Percentiles rank a stretch among this genome's conserved stretches.
Evolutionary conservation across 2,113 vertebrate genomes (phyloP).

Genomic region (Hydrochoerus hydrochaeris): DNA sequence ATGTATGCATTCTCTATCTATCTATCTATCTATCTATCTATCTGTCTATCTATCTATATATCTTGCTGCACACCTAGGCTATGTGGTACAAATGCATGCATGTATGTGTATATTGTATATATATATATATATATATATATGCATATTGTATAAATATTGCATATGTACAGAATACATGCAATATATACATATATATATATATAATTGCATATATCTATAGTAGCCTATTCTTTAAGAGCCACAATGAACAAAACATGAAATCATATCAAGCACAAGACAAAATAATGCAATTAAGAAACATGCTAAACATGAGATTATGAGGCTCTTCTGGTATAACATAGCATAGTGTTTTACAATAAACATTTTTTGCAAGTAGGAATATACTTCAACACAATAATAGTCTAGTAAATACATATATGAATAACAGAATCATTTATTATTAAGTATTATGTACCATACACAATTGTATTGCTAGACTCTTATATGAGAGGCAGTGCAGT

Average conservation of each 20-base stretch:
- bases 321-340: not conserved
- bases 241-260: not conserved
- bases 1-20: not conserved
- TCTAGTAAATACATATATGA: not conserved
- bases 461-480: not conserved
- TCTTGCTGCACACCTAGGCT: too few species aligned
- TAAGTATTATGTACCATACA: not conserved
- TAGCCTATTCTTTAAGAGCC: not conserved
- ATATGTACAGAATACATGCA: too few species aligned
- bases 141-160: not conserved
- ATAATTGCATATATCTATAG: not conserved
- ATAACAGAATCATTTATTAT: not conserved
- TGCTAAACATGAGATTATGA: not conserved
- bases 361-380: not conserved
- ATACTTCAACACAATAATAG: not conserved
- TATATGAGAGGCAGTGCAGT: not conserved
- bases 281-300: not conserved
- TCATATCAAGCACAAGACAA: not conserved
- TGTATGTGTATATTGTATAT: not conserved
- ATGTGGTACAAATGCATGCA: not conserved
- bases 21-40: too few species aligned
- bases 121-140: not conserved
- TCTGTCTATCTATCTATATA: too few species aligned
- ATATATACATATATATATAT: not conserved
- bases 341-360: not conserved